Conservation (phyloP, 2,113 vertebrate species). For the Phyllostomus discolor region DNA sequence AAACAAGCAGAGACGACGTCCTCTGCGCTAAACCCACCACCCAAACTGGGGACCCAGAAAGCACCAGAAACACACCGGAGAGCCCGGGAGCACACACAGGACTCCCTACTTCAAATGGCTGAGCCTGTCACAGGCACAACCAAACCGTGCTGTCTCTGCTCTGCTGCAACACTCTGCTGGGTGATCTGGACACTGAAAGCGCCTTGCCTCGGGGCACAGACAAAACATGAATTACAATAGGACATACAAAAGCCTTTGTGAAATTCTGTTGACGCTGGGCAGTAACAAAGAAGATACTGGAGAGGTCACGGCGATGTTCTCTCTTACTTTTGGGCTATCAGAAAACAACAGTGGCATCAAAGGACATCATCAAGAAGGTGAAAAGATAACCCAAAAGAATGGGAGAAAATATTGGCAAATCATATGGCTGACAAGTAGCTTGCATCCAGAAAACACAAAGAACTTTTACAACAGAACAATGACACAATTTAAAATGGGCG, state of each 20-base stretch:
- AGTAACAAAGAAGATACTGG: not conserved
- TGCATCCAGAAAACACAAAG: not conserved
- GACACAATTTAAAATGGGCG: not conserved
- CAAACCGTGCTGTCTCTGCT: not conserved
- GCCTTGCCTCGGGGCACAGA: not conserved
- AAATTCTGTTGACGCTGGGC: not conserved
- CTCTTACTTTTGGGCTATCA: not conserved
- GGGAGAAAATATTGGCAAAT: not conserved
- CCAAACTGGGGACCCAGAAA: slow-evolving; percentile 30
- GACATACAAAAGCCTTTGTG: not conserved
- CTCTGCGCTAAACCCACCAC: not conserved
- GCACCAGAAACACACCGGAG: not conserved
- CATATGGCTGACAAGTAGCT: not conserved
- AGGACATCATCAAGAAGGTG: not conserved
- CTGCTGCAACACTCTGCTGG: not conserved
- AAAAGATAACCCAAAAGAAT: slow-evolving; percentile 3
- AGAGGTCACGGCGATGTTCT: not conserved
- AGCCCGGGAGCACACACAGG: not conserved
- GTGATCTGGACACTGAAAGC: not conserved
- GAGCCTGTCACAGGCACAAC: not conserved
- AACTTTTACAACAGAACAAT: not conserved
- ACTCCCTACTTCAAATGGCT: not conserved
- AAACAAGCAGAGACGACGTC: not conserved
- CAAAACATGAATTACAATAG: not conserved
- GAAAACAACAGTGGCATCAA: not conserved